phyloP scores from a whole-genome alignment of 2,113 vertebrate genomes.

The Phocoena sinus region DNA sequence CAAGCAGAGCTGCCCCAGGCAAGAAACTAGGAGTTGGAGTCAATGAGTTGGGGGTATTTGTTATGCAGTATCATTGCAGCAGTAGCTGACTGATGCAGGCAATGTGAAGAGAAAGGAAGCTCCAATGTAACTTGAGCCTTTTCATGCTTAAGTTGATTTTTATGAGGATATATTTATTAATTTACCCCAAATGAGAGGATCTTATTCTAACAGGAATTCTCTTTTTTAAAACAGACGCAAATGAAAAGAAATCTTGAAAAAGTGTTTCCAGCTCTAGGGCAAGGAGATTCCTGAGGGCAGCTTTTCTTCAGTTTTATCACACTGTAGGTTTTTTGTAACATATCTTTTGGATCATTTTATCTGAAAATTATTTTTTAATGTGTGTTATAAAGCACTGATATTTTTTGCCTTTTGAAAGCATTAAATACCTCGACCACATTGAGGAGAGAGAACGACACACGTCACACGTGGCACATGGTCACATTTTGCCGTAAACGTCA shows the following conservation, averaged over 20 bases:
- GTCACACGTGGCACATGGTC: accelerated
- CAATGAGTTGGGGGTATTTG: not conserved
- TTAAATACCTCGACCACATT: not conserved
- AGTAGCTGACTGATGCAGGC: not conserved
- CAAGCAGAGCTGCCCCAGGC: not conserved
- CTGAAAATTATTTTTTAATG: not conserved
- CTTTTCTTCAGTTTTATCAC: not conserved
- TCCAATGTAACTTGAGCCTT: not conserved
- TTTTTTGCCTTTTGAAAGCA: not conserved
- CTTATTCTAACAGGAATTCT: not conserved
- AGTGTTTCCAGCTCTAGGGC: not conserved
- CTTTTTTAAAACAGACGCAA: too few species aligned
- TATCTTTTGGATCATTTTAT: not conserved
- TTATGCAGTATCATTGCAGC: accelerated
- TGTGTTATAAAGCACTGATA: not conserved
- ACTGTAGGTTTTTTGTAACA: not conserved
- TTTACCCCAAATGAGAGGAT: not conserved
- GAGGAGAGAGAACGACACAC: not conserved
- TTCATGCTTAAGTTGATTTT: not conserved
- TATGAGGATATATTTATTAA: accelerated
- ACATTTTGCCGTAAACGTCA: accelerated
- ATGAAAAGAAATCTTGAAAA: accelerated
- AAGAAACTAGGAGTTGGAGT: not conserved
- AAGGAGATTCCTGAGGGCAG: not conserved
- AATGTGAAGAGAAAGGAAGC: not conserved